Conservation (phyloP, 2,888 invertebrate genomes). For the Drosophila macrospina region DNA sequence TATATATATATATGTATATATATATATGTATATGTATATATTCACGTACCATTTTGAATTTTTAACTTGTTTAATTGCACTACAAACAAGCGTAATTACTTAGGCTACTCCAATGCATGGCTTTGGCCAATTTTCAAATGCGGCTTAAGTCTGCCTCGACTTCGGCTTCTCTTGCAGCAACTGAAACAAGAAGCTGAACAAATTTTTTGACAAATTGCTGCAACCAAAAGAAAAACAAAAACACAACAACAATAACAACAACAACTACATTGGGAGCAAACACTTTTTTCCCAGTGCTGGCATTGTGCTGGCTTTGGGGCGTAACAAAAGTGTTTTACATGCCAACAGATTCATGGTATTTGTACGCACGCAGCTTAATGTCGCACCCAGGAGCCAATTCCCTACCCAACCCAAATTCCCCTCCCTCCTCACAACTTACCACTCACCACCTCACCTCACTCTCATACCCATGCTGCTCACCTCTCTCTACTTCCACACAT, state of each 20-base stretch:
- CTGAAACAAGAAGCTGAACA: slow-evolving; percentile 61
- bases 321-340: slow-evolving; percentile 80
- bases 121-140: slow-evolving; percentile 71
- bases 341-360: slow-evolving; percentile 80
- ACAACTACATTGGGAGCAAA: slow-evolving; percentile 37
- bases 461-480: slow-evolving; percentile 1
- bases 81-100: slow-evolving; percentile 75
- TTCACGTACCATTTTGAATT: background rate
- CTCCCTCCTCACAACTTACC: background rate
- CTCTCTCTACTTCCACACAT: slow-evolving; percentile 41
- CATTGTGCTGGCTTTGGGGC: slow-evolving; percentile 77
- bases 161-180: slow-evolving; percentile 27
- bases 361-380: slow-evolving; percentile 82
- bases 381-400: slow-evolving; percentile 55
- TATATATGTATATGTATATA: background rate
- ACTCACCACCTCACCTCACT: too few relatives aligned
- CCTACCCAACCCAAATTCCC: background rate
- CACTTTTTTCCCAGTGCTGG: slow-evolving; percentile 37
- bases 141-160: slow-evolving; percentile 64
- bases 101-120: slow-evolving; percentile 40
- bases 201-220: slow-evolving; percentile 81
- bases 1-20: background rate
- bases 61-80: slow-evolving; percentile 8
- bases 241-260: slow-evolving; percentile 26
- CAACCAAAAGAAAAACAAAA: slow-evolving; percentile 49